Base-by-base conservation (phyloP, 2,888 invertebrate genomes). In the Cryptocheilus praepositus region DNA sequence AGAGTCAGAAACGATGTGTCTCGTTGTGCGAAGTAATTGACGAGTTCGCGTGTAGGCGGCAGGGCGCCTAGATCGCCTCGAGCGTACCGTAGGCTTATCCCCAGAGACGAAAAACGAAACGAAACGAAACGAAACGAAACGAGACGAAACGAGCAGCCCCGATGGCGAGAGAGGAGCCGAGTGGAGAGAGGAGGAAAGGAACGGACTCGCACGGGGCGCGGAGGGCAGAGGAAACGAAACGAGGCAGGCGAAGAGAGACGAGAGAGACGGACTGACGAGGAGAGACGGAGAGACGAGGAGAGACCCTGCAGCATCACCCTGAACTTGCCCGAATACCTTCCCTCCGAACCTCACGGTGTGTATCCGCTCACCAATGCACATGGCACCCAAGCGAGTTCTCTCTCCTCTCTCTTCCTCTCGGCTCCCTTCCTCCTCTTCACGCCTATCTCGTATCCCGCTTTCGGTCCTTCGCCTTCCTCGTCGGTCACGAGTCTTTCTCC, bases 21-120 rank as follows among this genome's bases (percentile, higher is more conserved):
- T 86, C 86, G 86, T 86, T 86, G 86, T 85, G 86, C 83, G 81
- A 85, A 85, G 86, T 86, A 86, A 86, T 86, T 86, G 86, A 85
- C 85, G 86, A 86, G 84, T 83, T 85, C 81, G 83, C 84, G 83
- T 83, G 86, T 86, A 85, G 86, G 86, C 83, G 84, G 82, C 70
- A 73, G 70, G 81, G 81, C 82, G 83, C 81, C 82, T 81, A 83
- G 83, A 84, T 84, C 79, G 86, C 85, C 85, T 70, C 78, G 76
- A 81, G 85, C 84, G 70, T 61, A 75, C 74, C 77, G 70, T 74
- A 74, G 74, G 74, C 73, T 79, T 77, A 76, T 79, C 74, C 70
- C 69, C 73, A 70, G 71, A 77, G 73, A 67, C 74, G 73, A 73
- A 64, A 71, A 71, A 75, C 71, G 79, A 74, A 70, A 74, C 63